These are phyloP conservation scores for Thera britannica DNA, from an alignment of 2,888 invertebrate species.

Conservation along the genomic window DNA sequence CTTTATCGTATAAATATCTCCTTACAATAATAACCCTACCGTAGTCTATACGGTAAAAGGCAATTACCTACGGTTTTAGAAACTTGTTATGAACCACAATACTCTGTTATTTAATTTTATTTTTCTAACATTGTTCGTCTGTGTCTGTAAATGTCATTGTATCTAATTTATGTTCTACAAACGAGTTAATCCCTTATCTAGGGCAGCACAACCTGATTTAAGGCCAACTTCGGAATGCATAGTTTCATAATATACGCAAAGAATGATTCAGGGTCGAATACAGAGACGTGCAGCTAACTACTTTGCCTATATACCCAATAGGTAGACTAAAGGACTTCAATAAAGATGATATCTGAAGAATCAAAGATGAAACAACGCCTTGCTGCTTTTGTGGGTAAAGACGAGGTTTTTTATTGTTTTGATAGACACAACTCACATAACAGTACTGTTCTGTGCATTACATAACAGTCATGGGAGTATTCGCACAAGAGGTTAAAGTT, in stretches of 20 bases:
- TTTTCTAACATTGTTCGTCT: no score
- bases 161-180: constrained; percentile 11
- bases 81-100: no score
- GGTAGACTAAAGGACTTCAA: no score
- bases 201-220: constrained; percentile 58
- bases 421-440: constrained; percentile 59
- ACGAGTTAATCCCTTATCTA: constrained; percentile 35
- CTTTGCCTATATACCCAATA: background rate
- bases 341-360: background rate
- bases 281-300: background rate
- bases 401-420: constrained; percentile 63
- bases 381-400: constrained; percentile 32
- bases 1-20: no score
- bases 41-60: no score
- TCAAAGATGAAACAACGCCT: constrained; percentile 53
- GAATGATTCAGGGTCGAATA: constrained; percentile 21
- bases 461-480: constrained; percentile 74
- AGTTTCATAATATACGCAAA: constrained; percentile 45
- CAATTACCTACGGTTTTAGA: no score
- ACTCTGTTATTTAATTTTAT: no score
- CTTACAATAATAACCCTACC: no score
- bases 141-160: background rate
- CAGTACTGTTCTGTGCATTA: constrained; percentile 67
- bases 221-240: constrained; percentile 66
- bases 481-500: constrained; percentile 67